Base-by-base conservation (phyloP, 2,797 vertebrate species). In the Myiotriccus ornatus region DNA sequence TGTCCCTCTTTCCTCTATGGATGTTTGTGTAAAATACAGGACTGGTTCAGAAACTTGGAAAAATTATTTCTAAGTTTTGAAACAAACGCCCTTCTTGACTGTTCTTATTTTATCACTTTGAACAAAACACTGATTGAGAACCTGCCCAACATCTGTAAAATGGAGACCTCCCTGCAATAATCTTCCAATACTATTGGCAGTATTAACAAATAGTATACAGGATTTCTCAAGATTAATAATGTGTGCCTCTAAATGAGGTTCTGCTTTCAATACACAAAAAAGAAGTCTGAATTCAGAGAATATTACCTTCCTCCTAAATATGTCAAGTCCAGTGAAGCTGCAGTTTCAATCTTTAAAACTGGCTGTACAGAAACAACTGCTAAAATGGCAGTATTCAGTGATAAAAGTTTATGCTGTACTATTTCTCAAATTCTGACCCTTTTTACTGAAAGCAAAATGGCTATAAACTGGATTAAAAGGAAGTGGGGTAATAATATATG, bases 311-410 rank as follows among this genome's bases (percentile, higher is more conserved):
- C 32, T 75, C 53, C 76, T 82, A 68, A 89, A 88, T 35, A 89
- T 32, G n/a, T 9, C 69, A 84, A 74, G 41, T 53, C 73, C 69
- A 91, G 43, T 50, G 41, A 87, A 87, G 68, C 19, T 77, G 59
- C 21, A 59, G 18, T 89, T 95, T 96, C 67, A 94, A 15, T 81
- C 43, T 86, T 93, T 70, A 78, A 64, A 75, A 64, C 47, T 47
- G 41, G 22, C 56, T 56, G 27, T 74, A 37, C 28, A 82, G 73
- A 94, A 94, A 81, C 52, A 88, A 87, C 28, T 64, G 23, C 21
- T 94, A 60, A 78, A 90, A 70, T 25, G 32, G n/a, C 62, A 86
- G 34, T 69, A 70, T 43, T 53, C 21, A 11, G 43, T 60, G 53
- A 69, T 8, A 87, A 87, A 89, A 67, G 50, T 84, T 91, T 82